Base-by-base conservation (phyloP, 2,888 invertebrate genomes). In the Nymphalis polychloros region DNA sequence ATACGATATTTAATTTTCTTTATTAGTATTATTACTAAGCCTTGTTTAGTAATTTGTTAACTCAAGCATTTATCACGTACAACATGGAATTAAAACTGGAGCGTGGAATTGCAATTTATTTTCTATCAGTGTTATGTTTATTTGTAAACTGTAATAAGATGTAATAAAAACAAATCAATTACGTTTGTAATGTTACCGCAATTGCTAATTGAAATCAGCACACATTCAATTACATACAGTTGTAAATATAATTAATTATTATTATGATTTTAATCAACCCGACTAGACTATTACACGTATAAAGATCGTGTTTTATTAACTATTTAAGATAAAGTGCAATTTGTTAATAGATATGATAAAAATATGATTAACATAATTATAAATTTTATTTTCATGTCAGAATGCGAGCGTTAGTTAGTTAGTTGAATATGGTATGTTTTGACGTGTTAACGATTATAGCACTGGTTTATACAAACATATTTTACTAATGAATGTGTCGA, bases 371-470 rank as follows among this genome's bases (percentile, higher is more conserved):
- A 76, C 79, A 83, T 84, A 83, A 84, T 68, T 68, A 69, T 83
- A 80, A 80, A 79, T 77, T 79, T 74, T 76, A 74, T 76, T 73
- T 77, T 75, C 78, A 80, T 82, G 79, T 80, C 77, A 80, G 41
- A 41, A 41, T 71, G 74, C 65, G 73, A 77, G 77, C 79, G 79
- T 85, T 85, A 82, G 63, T 80, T 84, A n/a, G n/a, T n/a, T n/a
- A n/a, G n/a, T 81, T 78, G 79, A 81, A 77, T 80, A 78, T 78
- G 78, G 79, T 80, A 78, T 82, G 81, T 83, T 81, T 80, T 81
- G 80, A 85, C 79, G 73, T 81, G 81, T 81, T 84, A 82, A 78
- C 78, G 76, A 75, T 77, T 72, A 79, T 75, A 67, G 71, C 72
- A 72, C 71, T 69, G 59, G 71, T 76, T 75, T 73, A 71, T 70